Conservation (phyloP, 1,140 invertebrate species). For the Drosophila busckii region DNA sequence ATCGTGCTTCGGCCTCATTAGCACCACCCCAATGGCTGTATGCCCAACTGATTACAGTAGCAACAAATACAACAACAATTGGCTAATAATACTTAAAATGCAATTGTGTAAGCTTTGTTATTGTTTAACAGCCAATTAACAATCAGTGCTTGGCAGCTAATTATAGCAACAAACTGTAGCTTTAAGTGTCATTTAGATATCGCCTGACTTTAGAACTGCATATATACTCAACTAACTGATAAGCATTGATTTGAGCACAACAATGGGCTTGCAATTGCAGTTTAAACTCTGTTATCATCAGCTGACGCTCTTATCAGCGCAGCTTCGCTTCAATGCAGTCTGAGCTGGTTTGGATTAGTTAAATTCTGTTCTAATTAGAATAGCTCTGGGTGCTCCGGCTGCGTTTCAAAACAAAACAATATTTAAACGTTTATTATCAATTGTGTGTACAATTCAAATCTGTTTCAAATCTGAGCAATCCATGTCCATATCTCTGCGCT, state of each 20-base stretch:
- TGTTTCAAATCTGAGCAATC: no score
- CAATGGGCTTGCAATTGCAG: not conserved
- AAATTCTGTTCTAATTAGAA: no score
- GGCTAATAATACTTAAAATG: constrained; percentile 23
- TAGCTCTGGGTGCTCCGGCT: no score
- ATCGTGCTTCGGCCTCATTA: constrained; percentile 58
- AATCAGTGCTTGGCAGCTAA: constrained; percentile 29
- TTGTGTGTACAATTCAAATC: constrained; percentile 8
- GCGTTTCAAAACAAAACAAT: no score
- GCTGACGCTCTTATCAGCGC: constrained; percentile 45
- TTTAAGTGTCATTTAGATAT: constrained; percentile 17
- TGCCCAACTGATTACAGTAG: constrained; percentile 22
- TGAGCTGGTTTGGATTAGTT: constrained; percentile 43
- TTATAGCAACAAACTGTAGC: constrained; percentile 45
- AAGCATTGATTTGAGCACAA: constrained; percentile 7
- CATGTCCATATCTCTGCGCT: constrained; percentile 19
- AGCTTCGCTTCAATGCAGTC: constrained; percentile 25
- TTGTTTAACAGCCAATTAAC: constrained; percentile 41
- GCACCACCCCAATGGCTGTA: constrained; percentile 29
- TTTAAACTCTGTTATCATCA: constrained; percentile 15
- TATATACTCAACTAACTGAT: constrained; percentile 2
- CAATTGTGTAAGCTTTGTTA: constrained; percentile 17
- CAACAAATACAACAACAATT: not conserved
- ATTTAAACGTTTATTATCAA: constrained; percentile 31
- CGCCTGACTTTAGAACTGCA: not conserved